phyloP scores from a whole-genome alignment of 2,113 vertebrate species.

The Acanthisitta chloris region DNA sequence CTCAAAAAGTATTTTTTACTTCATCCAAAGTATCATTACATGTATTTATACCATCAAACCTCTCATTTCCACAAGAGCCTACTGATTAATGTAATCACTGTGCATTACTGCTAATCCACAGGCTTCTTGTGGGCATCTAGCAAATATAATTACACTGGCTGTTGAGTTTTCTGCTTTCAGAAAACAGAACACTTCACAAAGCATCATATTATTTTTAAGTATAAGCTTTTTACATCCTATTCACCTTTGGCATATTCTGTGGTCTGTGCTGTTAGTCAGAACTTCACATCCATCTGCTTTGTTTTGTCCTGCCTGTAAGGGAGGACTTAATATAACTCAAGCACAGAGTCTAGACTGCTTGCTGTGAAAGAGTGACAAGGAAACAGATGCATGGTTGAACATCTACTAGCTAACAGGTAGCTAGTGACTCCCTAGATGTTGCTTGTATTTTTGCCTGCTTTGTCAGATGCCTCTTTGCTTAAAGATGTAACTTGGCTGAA shows the following conservation, averaged over 20 bases:
- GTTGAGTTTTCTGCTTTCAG: conserved; percentile 18
- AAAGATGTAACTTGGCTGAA: neutral
- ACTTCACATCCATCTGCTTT: neutral
- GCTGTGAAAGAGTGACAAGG: neutral
- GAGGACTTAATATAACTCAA: accelerated
- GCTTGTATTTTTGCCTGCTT: neutral
- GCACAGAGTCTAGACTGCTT: neutral
- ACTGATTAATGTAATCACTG: conserved; percentile 17
- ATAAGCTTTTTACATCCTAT: neutral
- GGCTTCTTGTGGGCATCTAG: neutral
- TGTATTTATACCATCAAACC: neutral
- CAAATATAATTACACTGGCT: neutral
- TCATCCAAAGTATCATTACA: neutral
- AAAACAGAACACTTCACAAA: conserved; percentile 10
- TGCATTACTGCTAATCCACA: neutral
- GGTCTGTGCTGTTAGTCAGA: neutral
- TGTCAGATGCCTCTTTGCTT: neutral
- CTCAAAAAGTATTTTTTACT: neutral
- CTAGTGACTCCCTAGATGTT: neutral
- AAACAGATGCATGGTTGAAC: neutral
- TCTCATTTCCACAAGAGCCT: neutral
- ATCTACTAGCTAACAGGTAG: neutral
- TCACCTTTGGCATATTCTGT: neutral
- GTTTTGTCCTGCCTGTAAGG: neutral
- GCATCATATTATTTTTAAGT: neutral